Base-by-base conservation (phyloP, 2,888 invertebrate species). In the Himalopsyche anomala region DNA sequence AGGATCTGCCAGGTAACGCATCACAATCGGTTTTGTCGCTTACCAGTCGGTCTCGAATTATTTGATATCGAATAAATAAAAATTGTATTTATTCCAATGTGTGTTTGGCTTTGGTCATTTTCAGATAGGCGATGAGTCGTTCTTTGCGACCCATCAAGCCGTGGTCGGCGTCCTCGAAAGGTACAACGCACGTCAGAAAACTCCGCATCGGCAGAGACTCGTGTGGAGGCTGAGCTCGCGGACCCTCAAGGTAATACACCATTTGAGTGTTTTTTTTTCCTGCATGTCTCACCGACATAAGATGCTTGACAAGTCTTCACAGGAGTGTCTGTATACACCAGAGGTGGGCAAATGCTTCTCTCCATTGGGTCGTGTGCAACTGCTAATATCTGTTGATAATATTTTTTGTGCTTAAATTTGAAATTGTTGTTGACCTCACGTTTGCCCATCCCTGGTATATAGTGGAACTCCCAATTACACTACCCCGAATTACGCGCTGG, bases 201-300 rank as follows among this genome's bases (percentile, higher is more conserved):
- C 95, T 89, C 94, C 94, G 45, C 94, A 95, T 90, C 93, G 95
- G 8, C 96, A 97, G 91, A 94, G 96, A 84, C 94, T 97, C 88
- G 95, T 96, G 88, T 97, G 97, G 97, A 93, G 95, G 87, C 93
- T 97, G 86, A 96, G 96, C 12, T 95, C 95, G 88, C 93, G 96
- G 84, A 96, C 96, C 62, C 93, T 95, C 89, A 93, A 93, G 92
- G 93, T 92, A 89, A 51, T 55, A 36, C 28, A 15, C n/a, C 28
- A 19, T 12, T 36, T n/a, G 15, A 11, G 69, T 40, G 28, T 0
- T 28, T 28, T 28, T 28, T 28, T 28, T 28, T 2, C 28, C 28
- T 28, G 0, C 28, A 28, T 9, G 62, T 62, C 6, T 62, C 8
- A 0, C 28, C 62, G n/a, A 28, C n/a, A 19, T 62, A 28, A 28